Conservation (phyloP, 2,888 invertebrate genomes). For the Hemaris fuciformis region DNA sequence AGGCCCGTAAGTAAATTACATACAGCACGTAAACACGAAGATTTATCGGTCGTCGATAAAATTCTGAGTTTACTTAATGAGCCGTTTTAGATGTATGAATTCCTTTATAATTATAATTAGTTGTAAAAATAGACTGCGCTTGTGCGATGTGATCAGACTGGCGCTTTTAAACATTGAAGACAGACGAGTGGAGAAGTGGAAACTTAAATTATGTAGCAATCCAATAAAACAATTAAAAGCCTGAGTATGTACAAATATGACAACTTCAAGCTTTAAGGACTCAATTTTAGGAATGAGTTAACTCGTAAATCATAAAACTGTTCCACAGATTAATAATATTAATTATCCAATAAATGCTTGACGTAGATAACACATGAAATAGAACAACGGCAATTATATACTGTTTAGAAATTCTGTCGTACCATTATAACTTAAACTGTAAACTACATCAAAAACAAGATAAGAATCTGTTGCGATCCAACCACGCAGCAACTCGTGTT, state of each 20-base stretch:
- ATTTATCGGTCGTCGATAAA: conserved; percentile 15
- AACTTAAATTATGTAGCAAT: neutral
- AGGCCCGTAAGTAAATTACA: conserved; percentile 47
- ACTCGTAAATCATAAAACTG: no score
- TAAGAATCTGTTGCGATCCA: neutral
- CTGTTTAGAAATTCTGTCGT: no score
- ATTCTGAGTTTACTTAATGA: conserved; percentile 11
- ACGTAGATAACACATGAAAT: no score
- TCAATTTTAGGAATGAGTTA: no score
- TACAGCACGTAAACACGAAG: conserved; percentile 39
- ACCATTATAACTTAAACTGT: no score
- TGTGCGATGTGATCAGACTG: neutral
- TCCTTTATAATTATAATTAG: conserved; percentile 12
- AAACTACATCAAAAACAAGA: neutral
- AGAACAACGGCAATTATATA: no score
- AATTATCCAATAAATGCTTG: neutral
- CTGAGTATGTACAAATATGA: neutral
- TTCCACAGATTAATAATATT: no score
- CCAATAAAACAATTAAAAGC: neutral
- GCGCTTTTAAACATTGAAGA: neutral
- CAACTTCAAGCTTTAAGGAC: neutral
- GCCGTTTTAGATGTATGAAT: conserved; percentile 12
- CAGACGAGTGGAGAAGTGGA: neutral
- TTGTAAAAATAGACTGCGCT: neutral
- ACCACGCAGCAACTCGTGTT: neutral